Percentiles rank a stretch among this genome's conserved stretches.
Conservation (phyloP, 2,113 vertebrate species). For the Dolichotis patagonum region DNA sequence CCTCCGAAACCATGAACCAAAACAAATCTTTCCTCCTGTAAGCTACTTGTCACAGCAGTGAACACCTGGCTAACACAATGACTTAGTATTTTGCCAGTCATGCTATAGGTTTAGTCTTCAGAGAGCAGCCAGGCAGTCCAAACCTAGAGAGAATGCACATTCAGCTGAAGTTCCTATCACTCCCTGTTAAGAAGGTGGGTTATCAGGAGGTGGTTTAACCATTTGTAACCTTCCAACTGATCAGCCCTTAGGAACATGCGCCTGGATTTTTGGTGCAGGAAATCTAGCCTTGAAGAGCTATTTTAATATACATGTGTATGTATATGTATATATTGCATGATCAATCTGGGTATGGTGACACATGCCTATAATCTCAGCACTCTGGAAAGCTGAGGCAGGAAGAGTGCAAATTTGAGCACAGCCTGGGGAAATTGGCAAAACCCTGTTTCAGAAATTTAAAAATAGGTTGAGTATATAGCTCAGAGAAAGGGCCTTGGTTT, state of each 20-base stretch:
- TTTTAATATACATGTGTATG: not conserved
- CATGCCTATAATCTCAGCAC: not conserved
- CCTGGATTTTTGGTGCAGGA: not conserved
- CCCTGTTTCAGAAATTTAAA: not conserved
- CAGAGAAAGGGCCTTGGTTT: not conserved
- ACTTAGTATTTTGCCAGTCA: not conserved
- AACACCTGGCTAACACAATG: not conserved
- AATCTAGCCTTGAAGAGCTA: not conserved
- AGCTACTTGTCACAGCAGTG: not conserved
- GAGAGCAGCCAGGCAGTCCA: not conserved
- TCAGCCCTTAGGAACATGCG: not conserved
- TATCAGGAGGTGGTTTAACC: not conserved
- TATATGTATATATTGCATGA: not conserved
- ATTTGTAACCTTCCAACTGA: not conserved
- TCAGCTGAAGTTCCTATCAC: not conserved
- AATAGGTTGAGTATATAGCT: not conserved
- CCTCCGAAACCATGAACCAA: not conserved
- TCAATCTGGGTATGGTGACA: not conserved
- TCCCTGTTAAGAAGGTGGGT: not conserved
- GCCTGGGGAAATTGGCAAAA: not conserved
- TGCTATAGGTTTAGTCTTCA: not conserved
- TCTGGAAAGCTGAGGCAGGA: not conserved
- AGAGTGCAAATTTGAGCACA: not conserved
- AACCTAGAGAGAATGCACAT: not conserved
- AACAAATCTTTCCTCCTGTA: not conserved